Evolutionary conservation across 2,888 invertebrate species (phyloP), one percentile per base, ranked within the genome.

Genomic region (Acrocera orbiculus): DNA sequence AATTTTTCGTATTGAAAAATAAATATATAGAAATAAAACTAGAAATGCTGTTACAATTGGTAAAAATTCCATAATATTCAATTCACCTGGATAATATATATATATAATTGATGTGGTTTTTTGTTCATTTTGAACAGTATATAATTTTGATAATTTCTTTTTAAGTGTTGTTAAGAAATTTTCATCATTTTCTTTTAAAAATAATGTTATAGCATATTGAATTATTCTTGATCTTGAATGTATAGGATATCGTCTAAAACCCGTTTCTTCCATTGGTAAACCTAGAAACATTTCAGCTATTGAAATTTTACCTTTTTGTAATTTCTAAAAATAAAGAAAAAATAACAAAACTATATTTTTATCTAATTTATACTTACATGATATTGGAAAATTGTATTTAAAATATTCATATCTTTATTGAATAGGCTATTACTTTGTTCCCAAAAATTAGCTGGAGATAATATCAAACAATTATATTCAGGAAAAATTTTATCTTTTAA

Each of bases 371-470:
- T 24, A 53, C 58, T 57, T 64, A 83, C 85, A 69, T 86, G 83
- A 58, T 83, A 74, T 44, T 73, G 79, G 58, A 78, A 82, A 40
- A 89, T 73, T 1, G 86, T 87, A 44, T 70, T 74, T 40, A 87
- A 66, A 42, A 89, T 71, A 51, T 81, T 78, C 9, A 73, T 67
- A 54, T 90, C 89, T 42, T 76, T 66, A 32, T 76, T 71, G 54
- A 85, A 90, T 26, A 73, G 66, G 47, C 80, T 75, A 19, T 75
- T 63, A 54, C 81, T 81, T 53, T 85, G 79, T 45, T 78, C 76
- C 95, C 95, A 95, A 37, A 95, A 68, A 63, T 87, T 90, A 5
- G 89, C 90, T 1, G 93, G 95, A 2, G 93, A 93, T 7, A 95
- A 62, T 24, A 89, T 64, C 16, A 95, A 67, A 57, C 95, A 95